Evolutionary conservation across 2,888 invertebrate species (phyloP).

Genomic region (Nycteola revayana): DNA sequence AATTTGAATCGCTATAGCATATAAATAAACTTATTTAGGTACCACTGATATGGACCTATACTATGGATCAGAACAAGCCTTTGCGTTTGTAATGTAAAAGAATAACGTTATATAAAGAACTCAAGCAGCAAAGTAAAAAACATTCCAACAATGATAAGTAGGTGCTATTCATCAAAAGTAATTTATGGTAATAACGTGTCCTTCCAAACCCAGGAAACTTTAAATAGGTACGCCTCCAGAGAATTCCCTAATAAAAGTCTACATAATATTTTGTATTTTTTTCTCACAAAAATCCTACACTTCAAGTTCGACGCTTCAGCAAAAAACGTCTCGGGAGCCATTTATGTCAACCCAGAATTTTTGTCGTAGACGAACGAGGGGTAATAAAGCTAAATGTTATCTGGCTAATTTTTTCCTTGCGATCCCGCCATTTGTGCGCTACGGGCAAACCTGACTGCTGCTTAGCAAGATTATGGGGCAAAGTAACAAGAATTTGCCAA

Average conservation of each 20-base stretch:
- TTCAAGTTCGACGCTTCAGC: conserved; percentile 24
- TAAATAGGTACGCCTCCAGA: conserved; percentile 1
- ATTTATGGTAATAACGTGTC: no score
- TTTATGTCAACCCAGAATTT: conserved; percentile 59
- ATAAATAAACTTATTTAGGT: no score
- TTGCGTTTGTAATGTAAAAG: no score
- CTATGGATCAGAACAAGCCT: no score
- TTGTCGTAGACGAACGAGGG: conserved; percentile 48
- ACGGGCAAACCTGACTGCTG: conserved; percentile 35
- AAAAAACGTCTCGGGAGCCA: conserved; percentile 44
- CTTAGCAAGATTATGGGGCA: conserved; percentile 43
- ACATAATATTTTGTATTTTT: conserved; percentile 25
- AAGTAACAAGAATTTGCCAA: conserved; percentile 39
- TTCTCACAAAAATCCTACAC: conserved; percentile 23
- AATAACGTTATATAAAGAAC: no score
- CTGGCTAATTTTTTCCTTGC: conserved; percentile 61
- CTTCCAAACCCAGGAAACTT: no score
- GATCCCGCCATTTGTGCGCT: conserved; percentile 36
- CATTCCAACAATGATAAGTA: no score
- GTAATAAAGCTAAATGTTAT: conserved; percentile 69
- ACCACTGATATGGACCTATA: no score
- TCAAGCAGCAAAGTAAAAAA: no score
- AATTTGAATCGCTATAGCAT: no score
- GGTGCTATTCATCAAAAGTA: no score
- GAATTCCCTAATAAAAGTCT: conserved; percentile 13